A percentile compares a stretch with the other conserved stretches of the same genome.
Conservation (phyloP, 1,140 invertebrate genomes). For the Caenorhabditis tropicalis region DNA sequence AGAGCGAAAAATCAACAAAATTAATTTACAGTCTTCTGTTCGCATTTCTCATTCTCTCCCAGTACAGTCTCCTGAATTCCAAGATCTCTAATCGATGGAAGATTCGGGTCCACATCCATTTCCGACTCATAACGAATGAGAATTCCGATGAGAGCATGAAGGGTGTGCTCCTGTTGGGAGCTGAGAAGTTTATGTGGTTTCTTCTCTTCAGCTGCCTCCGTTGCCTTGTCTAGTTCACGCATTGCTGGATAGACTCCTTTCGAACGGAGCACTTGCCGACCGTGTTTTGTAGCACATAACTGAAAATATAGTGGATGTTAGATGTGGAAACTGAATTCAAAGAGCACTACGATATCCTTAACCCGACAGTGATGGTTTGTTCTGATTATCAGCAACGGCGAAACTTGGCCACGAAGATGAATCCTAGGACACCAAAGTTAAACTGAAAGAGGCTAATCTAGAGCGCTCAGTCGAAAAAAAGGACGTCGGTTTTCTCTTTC, state of each 20-base stretch:
- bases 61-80: not conserved
- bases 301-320: slow-evolving; percentile 44
- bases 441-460: no score
- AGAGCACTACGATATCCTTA: not conserved
- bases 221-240: slow-evolving; percentile 55
- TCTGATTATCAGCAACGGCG: no score
- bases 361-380: no score
- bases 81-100: slow-evolving; percentile 48
- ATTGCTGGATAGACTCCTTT: slow-evolving; percentile 56
- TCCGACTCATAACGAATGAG: slow-evolving; percentile 60
- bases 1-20: not conserved
- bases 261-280: slow-evolving; percentile 53
- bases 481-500: no score
- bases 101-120: slow-evolving; percentile 54
- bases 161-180: slow-evolving; percentile 54
- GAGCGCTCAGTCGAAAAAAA: no score
- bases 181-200: not conserved
- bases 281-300: slow-evolving; percentile 56
- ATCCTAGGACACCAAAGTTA: no score
- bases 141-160: slow-evolving; percentile 57
- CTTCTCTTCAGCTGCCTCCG: not conserved
- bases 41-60: not conserved
- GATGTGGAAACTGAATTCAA: not conserved
- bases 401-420: no score
- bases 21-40: not conserved